phyloP scores from a whole-genome alignment of 2,113 vertebrate genomes.

The Athene noctua region DNA sequence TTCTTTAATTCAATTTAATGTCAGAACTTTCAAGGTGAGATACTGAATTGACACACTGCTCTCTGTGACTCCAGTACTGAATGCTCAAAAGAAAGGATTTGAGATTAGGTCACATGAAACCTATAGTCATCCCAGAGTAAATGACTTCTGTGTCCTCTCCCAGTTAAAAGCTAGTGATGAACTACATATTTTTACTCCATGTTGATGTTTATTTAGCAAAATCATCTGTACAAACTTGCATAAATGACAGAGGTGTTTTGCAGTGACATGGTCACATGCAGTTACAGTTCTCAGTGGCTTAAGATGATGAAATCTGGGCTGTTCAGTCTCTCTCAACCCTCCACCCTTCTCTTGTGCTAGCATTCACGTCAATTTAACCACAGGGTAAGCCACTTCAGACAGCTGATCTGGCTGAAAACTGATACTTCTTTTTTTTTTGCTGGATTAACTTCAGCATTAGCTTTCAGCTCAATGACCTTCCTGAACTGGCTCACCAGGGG shows the following conservation, averaged over 20 bases:
- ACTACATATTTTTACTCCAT: rapidly evolving
- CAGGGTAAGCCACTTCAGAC: neutral
- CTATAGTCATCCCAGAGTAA: neutral
- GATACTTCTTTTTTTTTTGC: neutral
- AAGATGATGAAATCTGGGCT: neutral
- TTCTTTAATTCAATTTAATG: neutral
- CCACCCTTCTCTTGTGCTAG: neutral
- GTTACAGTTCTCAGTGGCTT: neutral
- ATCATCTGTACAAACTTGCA: neutral
- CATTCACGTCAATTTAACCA: neutral
- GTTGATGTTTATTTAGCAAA: neutral
- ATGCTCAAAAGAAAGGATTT: neutral
- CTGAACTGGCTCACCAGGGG: neutral
- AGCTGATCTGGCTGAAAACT: neutral
- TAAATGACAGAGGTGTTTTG: neutral
- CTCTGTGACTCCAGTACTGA: neutral
- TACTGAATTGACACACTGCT: neutral
- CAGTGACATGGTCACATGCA: neutral
- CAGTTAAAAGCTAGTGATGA: neutral
- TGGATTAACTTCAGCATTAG: neutral
- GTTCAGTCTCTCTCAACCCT: neutral
- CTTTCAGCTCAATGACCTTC: neutral
- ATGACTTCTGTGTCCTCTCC: neutral
- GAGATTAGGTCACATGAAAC: neutral
- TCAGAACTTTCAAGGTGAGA: neutral